phyloP scores from a whole-genome alignment of 2,888 invertebrate species.

The Sinelater perroti region DNA sequence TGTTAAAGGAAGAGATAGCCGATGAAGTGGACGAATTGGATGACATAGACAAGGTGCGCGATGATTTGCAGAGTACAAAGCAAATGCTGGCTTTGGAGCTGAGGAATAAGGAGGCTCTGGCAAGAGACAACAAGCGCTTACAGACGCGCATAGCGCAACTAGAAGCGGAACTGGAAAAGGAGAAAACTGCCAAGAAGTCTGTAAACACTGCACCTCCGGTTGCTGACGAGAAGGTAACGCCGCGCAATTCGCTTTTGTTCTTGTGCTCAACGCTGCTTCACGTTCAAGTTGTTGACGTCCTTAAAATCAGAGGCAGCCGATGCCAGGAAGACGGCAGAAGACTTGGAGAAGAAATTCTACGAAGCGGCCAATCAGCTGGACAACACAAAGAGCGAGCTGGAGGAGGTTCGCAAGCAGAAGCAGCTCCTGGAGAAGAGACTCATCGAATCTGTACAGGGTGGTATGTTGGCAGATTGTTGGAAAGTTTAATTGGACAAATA shows the following conservation, averaged over 20 bases:
- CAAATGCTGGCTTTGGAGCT: slow-evolving; percentile 88
- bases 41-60: slow-evolving; percentile 89
- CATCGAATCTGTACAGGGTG: slow-evolving; percentile 67
- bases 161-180: slow-evolving; percentile 82
- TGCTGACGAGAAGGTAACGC: slow-evolving; percentile 55
- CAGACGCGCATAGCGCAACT: slow-evolving; percentile 80
- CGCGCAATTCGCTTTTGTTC: background rate
- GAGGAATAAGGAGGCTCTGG: slow-evolving; percentile 81
- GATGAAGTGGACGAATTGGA: slow-evolving; percentile 85
- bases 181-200: slow-evolving; percentile 57
- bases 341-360: slow-evolving; percentile 81
- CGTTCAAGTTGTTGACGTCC: slow-evolving; percentile 68
- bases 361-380: slow-evolving; percentile 80
- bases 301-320: slow-evolving; percentile 80
- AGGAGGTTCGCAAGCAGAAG: slow-evolving; percentile 82
- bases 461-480: background rate
- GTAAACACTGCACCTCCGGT: slow-evolving; percentile 39
- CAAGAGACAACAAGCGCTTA: slow-evolving; percentile 83
- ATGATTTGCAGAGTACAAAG: slow-evolving; percentile 91
- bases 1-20: slow-evolving; percentile 53
- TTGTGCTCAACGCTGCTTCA: background rate
- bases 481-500: too few relatives aligned
- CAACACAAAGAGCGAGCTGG: slow-evolving; percentile 76
- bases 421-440: slow-evolving; percentile 80
- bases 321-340: slow-evolving; percentile 80